Evolutionary conservation across 2,888 invertebrate genomes (phyloP), one percentile per base, ranked within the genome.

Genomic region (Oeneis ivallda): DNA sequence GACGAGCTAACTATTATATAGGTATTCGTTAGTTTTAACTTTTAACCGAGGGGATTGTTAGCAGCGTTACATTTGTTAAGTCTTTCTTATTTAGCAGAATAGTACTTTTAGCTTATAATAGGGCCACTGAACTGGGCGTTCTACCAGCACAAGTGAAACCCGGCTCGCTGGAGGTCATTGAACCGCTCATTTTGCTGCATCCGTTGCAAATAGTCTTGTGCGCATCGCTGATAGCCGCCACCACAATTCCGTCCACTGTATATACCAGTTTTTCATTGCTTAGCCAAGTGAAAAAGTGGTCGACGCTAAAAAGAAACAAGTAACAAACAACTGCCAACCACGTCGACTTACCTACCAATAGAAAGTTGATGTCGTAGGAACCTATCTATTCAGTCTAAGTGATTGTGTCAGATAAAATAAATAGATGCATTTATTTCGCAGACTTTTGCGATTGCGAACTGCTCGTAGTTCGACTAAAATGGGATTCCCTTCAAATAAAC

Each of bases 141-240:
- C 81, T 84, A 84, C 72, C 71, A 89, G 90, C 89, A 88, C 84
- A 83, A 91, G 92, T 90, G 89, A 91, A 92, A 91, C 91, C 88
- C 83, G 85, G 87, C 86, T 81, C 79, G 84, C 79, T 80, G 80
- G 85, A 84, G 91, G 87, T 90, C 89, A 85, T 83, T 79, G 91
- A 90, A 89, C 92, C 87, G 85, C 84, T 87, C 88, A 89, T 91
- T 91, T 92, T 83, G 89, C 92, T 92, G 91, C 91, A 92, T 91
- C 89, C 90, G 89, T 90, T 92, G 92, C 90, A 89, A 92, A 91
- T 89, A 89, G 82, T 85, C 81, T 81, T 84, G 80, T 78, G 84
- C 84, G 85, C 88, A 87, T 86, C 86, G 78, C 72, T 71, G 81
- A 84, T 82, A 83, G 86, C 82, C 80, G 83, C 87, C 83, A 84